Conservation (phyloP, 2,797 vertebrate genomes). For the Urosaurus nigricauda region DNA sequence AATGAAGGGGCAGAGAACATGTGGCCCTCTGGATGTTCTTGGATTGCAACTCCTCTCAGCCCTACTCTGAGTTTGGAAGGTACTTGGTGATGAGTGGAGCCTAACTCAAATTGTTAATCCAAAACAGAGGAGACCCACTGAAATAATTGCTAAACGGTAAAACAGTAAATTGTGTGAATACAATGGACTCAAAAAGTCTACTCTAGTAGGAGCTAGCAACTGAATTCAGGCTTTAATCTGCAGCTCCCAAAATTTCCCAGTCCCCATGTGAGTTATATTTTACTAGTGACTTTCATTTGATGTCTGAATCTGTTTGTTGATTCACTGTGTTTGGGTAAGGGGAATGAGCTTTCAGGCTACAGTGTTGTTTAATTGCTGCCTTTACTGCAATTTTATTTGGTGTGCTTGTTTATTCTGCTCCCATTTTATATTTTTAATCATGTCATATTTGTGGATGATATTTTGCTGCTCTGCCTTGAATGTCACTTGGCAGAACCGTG, state of each 20-base stretch:
- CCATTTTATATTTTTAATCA: not conserved
- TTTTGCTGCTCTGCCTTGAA: conserved; percentile 3
- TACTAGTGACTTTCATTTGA: not conserved
- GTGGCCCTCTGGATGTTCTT: not conserved
- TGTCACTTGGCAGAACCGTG: not conserved
- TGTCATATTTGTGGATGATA: not conserved
- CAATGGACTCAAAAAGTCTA: no score
- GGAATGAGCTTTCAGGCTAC: not conserved
- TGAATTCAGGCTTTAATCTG: no score
- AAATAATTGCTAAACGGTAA: no score
- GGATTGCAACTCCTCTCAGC: no score
- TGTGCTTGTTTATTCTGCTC: not conserved
- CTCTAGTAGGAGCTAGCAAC: no score
- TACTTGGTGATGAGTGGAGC: no score
- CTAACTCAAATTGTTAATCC: no score
- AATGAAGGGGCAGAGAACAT: not conserved
- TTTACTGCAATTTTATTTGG: not conserved
- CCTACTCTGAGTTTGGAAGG: no score
- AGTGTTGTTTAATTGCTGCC: not conserved
- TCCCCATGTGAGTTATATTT: not conserved
- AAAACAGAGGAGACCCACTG: no score
- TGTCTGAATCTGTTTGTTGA: not conserved
- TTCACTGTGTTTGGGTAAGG: not conserved
- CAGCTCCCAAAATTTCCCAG: no score
- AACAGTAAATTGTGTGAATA: no score